Evolutionary conservation across 2,888 invertebrate species (phyloP).

Genomic region (Stenurella melanura): DNA sequence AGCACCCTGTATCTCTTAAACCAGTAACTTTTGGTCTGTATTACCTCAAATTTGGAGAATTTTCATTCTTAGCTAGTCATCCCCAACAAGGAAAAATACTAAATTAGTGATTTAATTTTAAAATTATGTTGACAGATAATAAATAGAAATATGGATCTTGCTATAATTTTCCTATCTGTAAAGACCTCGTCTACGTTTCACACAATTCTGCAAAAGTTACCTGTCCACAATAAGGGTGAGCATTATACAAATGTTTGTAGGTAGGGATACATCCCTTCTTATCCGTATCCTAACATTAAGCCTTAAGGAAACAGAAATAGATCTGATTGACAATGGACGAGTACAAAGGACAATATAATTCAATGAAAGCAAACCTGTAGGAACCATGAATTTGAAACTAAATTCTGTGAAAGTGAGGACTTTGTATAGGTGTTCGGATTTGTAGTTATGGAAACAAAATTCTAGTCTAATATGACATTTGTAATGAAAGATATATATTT

Average conservation of each 20-base stretch:
- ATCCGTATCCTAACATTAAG: constrained; percentile 13
- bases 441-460: neutral
- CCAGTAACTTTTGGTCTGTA: too few species aligned
- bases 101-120: too few species aligned
- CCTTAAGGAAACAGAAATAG: constrained; percentile 23
- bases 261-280: neutral
- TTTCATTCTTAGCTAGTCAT: too few species aligned
- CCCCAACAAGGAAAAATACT: too few species aligned
- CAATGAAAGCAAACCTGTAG: constrained; percentile 6
- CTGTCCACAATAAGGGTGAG: neutral
- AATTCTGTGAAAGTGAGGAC: neutral
- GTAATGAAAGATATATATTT: neutral
- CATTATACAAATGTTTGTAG: neutral
- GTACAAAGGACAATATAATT: constrained; percentile 14
- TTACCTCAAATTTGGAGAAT: too few species aligned
- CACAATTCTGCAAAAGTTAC: neutral
- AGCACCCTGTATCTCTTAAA: too few species aligned
- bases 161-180: neutral
- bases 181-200: neutral
- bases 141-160: too few species aligned
- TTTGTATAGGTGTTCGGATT: neutral
- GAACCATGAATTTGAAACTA: neutral
- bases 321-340: constrained; percentile 13
- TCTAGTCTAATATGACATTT: neutral
- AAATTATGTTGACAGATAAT: too few species aligned